Base-by-base conservation (phyloP, 30 jellyfish, hydroid and myxozoan genomes). In the Turritopsis dohrnii region DNA sequence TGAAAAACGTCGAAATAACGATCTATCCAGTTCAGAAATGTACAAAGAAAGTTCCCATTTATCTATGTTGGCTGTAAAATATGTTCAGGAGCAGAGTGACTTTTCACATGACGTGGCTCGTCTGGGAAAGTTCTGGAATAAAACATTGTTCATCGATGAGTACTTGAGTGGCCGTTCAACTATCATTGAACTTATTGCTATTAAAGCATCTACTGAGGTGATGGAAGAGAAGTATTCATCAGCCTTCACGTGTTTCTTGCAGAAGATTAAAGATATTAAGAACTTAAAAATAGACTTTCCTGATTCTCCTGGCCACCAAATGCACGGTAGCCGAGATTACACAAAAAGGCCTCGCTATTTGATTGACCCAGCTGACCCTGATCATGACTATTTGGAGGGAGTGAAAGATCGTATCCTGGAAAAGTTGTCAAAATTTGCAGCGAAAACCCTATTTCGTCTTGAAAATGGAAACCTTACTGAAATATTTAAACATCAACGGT, bases 91-190 rank as follows among this genome's bases (percentile, higher is more conserved):
- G 16, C 54, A 74, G 65, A 74, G 65, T n/a, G 7, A 72, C 24
- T 74, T 74, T 74, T 28, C 65, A 20, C 83, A 74, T 74, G 83
- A 74, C 18, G 13, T 74, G 0, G 65, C 65, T 74, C 83, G 83
- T 21, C 41, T 74, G 65, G 53, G 65, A 27, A 74, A 74, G 8
- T 74, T 23, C 65, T 74, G 83, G 83, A 74, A 74, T 0, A 74
- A 74, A 22, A 74, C 83, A 27, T 24, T 74, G 54, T 26, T 74
- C 65, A n/a, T 74, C 7, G 83, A 4, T 3, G 16, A 0, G 8
- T 74, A 74, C 41, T 0, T 74, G 16, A n/a, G 27, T 74, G 83
- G 83, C 4, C 4, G 83, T 24, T 74, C 83, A 22, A 23, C 83
- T n/a, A 74, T 74, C 83, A 74, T 74, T 9, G 83, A 74, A 29